A percentile compares a stretch with the other conserved stretches of the same genome.
Evolutionary conservation across 2,888 invertebrate genomes (phyloP).

Genomic region (Suillia variegata): DNA sequence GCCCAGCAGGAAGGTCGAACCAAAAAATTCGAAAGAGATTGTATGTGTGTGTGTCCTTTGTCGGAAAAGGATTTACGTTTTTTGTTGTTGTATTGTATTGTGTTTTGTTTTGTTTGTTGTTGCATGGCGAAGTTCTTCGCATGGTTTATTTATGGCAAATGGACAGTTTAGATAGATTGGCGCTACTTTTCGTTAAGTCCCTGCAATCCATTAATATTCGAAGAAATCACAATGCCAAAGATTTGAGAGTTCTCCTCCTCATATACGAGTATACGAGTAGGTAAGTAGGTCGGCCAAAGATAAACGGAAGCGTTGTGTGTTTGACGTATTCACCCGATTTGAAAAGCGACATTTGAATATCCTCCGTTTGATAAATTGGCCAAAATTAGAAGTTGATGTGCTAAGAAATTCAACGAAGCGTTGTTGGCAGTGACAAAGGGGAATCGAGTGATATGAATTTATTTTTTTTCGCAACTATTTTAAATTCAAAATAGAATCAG

Average conservation of each 20-base stretch:
- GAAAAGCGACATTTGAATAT: constrained; percentile 28
- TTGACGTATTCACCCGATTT: background rate
- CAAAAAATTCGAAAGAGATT: too few species aligned
- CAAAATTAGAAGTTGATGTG: constrained; percentile 34
- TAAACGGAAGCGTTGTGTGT: background rate
- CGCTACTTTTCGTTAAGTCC: background rate
- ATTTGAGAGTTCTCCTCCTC: background rate
- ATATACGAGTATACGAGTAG: background rate
- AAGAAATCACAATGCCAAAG: background rate
- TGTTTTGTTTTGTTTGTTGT: background rate
- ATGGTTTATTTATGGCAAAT: constrained; percentile 36
- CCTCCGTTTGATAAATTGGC: constrained; percentile 31
- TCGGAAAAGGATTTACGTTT: background rate
- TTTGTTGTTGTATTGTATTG: too few species aligned
- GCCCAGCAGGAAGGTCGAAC: too few species aligned
- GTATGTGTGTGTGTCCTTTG: too few species aligned
- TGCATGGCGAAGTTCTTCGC: constrained; percentile 13
- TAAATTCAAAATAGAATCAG: too few species aligned
- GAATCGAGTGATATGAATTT: too few species aligned
- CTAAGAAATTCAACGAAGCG: constrained; percentile 25
- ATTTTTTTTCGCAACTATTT: too few species aligned
- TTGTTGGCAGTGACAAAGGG: too few species aligned
- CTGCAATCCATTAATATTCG: constrained; percentile 1
- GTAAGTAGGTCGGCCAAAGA: background rate
- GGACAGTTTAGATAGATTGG: constrained; percentile 39